A percentile compares a stretch with the other conserved stretches of the same genome.
Evolutionary conservation across 1,140 invertebrate species (phyloP).

Genomic region (Oreohelix idahoensis): DNA sequence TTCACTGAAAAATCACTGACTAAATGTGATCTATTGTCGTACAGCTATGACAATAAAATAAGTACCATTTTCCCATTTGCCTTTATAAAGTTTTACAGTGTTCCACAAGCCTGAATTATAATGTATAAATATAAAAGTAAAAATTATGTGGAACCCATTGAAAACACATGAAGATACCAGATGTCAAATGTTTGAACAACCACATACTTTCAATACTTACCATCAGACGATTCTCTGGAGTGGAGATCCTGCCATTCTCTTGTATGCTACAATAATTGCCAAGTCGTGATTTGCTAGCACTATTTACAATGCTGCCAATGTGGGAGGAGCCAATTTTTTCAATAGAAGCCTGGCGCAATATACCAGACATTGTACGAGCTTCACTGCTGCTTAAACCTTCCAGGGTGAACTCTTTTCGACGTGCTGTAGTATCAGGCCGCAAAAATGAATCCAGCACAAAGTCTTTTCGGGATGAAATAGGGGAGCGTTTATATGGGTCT

Average conservation of each 20-base stretch:
- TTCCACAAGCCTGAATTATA: no score
- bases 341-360: conserved; percentile 69
- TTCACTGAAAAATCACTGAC: no score
- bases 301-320: conserved; percentile 64
- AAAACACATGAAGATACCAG: no score
- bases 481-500: conserved; percentile 52
- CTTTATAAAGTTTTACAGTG: no score
- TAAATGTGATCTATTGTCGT: no score
- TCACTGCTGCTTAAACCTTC: conserved; percentile 70
- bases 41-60: no score
- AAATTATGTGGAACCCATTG: no score
- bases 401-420: conserved; percentile 67
- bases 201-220: not conserved
- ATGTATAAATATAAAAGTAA: no score
- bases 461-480: conserved; percentile 59
- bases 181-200: not conserved
- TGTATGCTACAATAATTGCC: conserved; percentile 61
- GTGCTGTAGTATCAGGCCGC: conserved; percentile 59
- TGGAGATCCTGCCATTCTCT: conserved; percentile 61
- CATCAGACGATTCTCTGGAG: conserved; percentile 62
- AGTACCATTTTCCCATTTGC: no score
- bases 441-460: conserved; percentile 61
- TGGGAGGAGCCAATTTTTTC: conserved; percentile 70
- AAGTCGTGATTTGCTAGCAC: conserved; percentile 64
- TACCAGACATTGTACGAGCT: conserved; percentile 69